Evolutionary conservation across 2,113 vertebrate genomes (phyloP).

Genomic region (Bubo blakistoni): DNA sequence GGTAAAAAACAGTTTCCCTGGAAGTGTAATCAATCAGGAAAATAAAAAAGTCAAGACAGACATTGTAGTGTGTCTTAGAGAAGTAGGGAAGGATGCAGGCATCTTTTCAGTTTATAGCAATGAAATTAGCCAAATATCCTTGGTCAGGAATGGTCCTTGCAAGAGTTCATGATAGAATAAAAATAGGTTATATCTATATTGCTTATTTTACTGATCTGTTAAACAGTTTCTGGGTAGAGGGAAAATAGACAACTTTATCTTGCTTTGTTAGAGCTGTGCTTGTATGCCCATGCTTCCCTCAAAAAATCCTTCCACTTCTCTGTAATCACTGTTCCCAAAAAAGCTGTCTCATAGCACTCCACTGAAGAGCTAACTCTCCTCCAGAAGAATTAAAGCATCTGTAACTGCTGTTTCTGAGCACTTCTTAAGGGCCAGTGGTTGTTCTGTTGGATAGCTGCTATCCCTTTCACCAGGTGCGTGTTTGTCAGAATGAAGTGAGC

Average conservation of each 20-base stretch:
- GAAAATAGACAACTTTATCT: not conserved
- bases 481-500: not conserved
- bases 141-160: not conserved
- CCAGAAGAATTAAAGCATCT: not conserved
- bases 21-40: not conserved
- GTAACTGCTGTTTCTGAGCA: not conserved
- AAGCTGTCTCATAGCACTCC: not conserved
- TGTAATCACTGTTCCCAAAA: not conserved
- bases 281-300: not conserved
- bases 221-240: not conserved
- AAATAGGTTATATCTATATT: not conserved
- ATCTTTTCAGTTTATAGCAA: not conserved
- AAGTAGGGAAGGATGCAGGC: not conserved
- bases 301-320: not conserved
- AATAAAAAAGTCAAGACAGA: not conserved
- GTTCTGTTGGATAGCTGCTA: not conserved
- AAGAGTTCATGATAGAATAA: not conserved
- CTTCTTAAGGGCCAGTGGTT: not conserved
- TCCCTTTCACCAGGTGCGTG: not conserved
- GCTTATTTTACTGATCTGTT: not conserved
- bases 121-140: not conserved
- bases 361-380: not conserved
- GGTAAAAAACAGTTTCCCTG: not conserved
- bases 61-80: not conserved
- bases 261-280: not conserved